Evolutionary conservation across 2,797 vertebrate genomes (phyloP).

Genomic region (Eulemur albifrons): DNA sequence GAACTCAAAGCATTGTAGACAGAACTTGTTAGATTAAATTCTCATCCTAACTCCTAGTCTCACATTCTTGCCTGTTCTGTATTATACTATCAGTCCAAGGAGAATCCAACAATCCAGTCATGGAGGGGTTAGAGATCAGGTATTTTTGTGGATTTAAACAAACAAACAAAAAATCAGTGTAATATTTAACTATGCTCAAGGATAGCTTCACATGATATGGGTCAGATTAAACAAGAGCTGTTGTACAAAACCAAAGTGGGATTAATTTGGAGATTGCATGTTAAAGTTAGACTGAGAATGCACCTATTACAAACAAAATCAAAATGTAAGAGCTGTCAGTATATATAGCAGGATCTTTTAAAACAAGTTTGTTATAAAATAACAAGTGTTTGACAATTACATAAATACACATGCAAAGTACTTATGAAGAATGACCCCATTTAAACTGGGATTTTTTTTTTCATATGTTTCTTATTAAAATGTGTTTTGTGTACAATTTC

Average conservation of each 20-base stretch:
- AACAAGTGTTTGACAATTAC: not conserved
- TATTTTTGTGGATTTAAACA: not conserved
- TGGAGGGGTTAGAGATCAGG: not conserved
- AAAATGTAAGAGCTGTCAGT: not conserved
- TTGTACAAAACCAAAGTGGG: not conserved
- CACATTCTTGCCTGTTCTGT: not conserved
- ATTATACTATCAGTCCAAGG: not conserved
- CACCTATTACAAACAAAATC: not conserved
- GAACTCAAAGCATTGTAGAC: not conserved
- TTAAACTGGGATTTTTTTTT: not conserved
- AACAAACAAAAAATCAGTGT: not conserved
- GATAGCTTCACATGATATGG: not conserved
- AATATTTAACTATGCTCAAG: not conserved
- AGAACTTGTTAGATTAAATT: not conserved
- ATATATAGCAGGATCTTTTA: not conserved
- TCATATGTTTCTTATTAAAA: constrained; percentile 36
- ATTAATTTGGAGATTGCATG: not conserved
- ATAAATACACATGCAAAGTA: not conserved
- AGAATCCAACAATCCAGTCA: not conserved
- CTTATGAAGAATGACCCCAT: not conserved
- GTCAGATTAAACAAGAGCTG: not conserved
- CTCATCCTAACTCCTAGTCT: not conserved
- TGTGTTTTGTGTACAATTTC: not conserved
- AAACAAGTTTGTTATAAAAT: not conserved
- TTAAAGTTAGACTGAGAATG: not conserved